phyloP scores from a whole-genome alignment of 2,797 vertebrate genomes.

The Cyclura pinguis region DNA sequence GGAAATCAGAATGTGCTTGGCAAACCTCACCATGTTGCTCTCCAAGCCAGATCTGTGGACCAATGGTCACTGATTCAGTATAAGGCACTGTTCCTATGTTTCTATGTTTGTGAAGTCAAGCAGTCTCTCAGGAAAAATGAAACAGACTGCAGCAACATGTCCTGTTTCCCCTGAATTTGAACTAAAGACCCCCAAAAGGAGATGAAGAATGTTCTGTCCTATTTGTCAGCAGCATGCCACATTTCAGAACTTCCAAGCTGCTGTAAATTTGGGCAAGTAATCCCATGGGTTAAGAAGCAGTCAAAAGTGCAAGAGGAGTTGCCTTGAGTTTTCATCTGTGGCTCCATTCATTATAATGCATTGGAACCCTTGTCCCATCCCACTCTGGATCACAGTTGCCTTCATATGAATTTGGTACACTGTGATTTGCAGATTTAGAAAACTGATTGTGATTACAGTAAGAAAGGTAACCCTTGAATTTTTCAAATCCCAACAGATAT shows the following conservation, averaged over 20 bases:
- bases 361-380: too few relatives aligned
- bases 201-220: slow-evolving; percentile 24
- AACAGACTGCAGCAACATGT: background rate
- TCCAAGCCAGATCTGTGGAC: background rate
- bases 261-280: slow-evolving; percentile 28
- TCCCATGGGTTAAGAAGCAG: background rate
- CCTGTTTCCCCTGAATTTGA: background rate
- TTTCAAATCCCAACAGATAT: background rate
- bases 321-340: background rate
- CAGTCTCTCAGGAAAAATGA: background rate
- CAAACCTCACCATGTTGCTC: background rate
- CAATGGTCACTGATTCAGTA: background rate
- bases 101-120: background rate
- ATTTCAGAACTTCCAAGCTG: background rate
- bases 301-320: slow-evolving; percentile 21
- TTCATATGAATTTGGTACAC: background rate
- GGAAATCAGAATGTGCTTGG: background rate
- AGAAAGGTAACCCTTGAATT: background rate
- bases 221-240: slow-evolving; percentile 6
- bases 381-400: too few relatives aligned
- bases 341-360: background rate
- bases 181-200: slow-evolving; percentile 13
- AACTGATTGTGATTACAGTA: background rate
- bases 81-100: too few relatives aligned
- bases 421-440: background rate